Evolutionary conservation across 2,888 invertebrate genomes (phyloP).

Genomic region (Campoplex capitator): DNA sequence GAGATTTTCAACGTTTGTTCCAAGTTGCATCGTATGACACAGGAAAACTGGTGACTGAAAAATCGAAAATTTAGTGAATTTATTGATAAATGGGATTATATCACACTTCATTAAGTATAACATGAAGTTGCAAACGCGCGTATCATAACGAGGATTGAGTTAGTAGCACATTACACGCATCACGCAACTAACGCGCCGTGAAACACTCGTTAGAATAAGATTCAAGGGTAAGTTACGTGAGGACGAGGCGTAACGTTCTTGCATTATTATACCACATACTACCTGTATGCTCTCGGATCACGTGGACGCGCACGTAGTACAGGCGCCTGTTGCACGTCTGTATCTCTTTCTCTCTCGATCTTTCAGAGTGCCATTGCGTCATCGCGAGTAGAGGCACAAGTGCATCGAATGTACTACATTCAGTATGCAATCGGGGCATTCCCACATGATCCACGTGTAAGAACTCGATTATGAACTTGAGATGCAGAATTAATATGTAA

Average conservation of each 20-base stretch:
- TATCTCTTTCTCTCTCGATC: constrained; percentile 35
- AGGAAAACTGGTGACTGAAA: not conserved
- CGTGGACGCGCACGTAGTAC: constrained; percentile 6
- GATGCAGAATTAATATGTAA: not conserved
- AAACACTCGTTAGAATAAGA: constrained; percentile 79
- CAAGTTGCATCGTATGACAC: too few species aligned
- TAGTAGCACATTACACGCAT: constrained; percentile 31
- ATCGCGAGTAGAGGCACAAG: constrained; percentile 36
- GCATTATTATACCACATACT: constrained; percentile 14
- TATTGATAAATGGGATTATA: not conserved
- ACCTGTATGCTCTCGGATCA: constrained; percentile 38
- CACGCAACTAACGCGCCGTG: constrained; percentile 77
- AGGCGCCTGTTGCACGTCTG: constrained; percentile 52
- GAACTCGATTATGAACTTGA: not conserved
- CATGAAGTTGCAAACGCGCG: not conserved
- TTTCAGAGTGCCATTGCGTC: too few species aligned
- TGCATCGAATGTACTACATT: constrained; percentile 32
- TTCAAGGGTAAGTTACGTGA: constrained; percentile 79
- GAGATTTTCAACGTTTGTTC: too few species aligned
- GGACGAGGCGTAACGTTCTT: constrained; percentile 49
- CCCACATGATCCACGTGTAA: constrained; percentile 32
- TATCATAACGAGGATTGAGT: not conserved
- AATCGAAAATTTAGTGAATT: not conserved
- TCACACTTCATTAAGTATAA: not conserved
- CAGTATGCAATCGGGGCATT: constrained; percentile 12